Base-by-base conservation (phyloP, 2,113 vertebrate genomes). In the Cyphomyrus plagiostoma region DNA sequence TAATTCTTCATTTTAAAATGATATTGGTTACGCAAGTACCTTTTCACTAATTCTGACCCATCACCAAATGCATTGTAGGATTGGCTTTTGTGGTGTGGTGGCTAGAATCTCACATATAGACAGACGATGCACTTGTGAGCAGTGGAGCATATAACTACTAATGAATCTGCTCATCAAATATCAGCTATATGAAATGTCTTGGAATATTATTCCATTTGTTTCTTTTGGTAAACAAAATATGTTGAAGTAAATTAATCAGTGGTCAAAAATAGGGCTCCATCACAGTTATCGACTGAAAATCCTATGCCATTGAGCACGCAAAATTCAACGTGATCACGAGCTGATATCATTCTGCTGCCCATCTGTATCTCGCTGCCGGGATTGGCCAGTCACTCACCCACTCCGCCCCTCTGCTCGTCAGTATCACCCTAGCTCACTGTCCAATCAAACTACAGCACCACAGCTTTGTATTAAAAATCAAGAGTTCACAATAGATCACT, bases 401-500 rank as follows among this genome's bases (percentile, higher is more conserved):
- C 58, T 48, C 89, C 90, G 62, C 48, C 86, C 88, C 56, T 86
- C 91, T 91, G 91, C 90, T 92, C 89, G 89, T 83, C 93, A 91
- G 83, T 91, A 87, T 95, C 94, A 93, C 91, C 91, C 93, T 92
- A 91, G 91, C 58, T 74, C 77, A 85, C 89, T 49, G 77, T 88
- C 95, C 95, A 96, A 96, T 96, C 90, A 90, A 90, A 90, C 93
- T 77, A 88, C 91, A 62, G 92, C 89, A 42, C 89, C 89, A 83
- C 49, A 30, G 90, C 93, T 93, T 92, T 93, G 93, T 94, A 94
- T 93, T 92, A 94, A 91, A 94, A 93, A 92, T 91, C 89, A 92
- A 92, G 94, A 93, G 95, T 95, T 96, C 94, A 96, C 93, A 95
- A 94, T 92, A 95, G 96, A 95, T 96, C 95, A 96, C 85, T 77